Base-by-base conservation (phyloP, 1,140 invertebrate genomes). In the Drosophila saltans region DNA sequence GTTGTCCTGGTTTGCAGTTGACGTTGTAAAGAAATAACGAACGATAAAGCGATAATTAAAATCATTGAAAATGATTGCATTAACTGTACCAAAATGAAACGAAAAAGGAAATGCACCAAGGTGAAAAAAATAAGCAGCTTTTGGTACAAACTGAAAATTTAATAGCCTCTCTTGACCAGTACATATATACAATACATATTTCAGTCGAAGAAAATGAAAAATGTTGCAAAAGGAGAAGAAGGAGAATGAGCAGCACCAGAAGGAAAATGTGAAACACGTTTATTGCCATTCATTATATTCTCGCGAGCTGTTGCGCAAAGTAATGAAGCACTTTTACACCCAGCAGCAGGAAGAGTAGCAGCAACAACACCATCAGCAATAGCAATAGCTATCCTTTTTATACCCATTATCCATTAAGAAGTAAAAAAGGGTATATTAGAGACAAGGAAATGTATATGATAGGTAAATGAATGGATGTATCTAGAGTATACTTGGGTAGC, bases 241-340 rank as follows among this genome's bases (percentile, higher is more conserved):
- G 33, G 61, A 24, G 70, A 16, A 16, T 16, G 16, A 16, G 16
- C 16, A 16, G 67, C 69, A 57, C 48, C 58, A 73, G 71, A 88
- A 84, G 70, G 77, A 88, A 88, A 88, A 88, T 88, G 80, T 80
- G 85, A 89, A 89, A 89, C 84, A 90, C 84, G 84, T 89, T 89
- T 89, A 89, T 89, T 84, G 84, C 84, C 85, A 89, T 89, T 89
- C 84, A 89, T 89, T 89, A 89, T 89, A 90, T 89, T 89, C 85
- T 84, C 81, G 84, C 84, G 84, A 89, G 84, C 84, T 89, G 84
- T 75, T 89, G 85, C 85, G 85, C 84, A 89, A 88, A 89, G 84
- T 89, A 89, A 89, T 89, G 84, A 89, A 89, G 85, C 85, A 79
- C 85, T 89, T 89, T 81, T 71, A 63, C 68, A 69, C 67, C 57